Evolutionary conservation across 1,140 invertebrate species (phyloP).

Genomic region (Calycopis cecrops): DNA sequence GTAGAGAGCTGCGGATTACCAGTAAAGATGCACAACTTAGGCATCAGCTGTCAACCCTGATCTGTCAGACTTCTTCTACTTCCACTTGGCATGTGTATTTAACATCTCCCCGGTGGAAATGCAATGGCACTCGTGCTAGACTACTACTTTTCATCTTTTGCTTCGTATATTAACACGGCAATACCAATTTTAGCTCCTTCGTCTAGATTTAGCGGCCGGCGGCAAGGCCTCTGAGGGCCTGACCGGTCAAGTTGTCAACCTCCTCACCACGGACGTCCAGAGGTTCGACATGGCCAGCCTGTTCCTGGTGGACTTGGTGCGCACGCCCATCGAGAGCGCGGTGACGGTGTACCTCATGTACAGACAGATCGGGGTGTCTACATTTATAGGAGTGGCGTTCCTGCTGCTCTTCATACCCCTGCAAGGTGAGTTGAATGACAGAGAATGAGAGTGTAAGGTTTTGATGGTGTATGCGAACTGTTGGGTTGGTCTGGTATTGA

Average conservation of each 20-base stretch:
- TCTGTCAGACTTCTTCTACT: no score
- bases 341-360: constrained; percentile 86
- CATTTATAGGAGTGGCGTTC: constrained; percentile 84
- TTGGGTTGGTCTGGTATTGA: no score
- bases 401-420: constrained; percentile 88
- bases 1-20: no score
- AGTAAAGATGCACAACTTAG: no score
- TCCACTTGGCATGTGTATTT: no score
- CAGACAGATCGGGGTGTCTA: constrained; percentile 80
- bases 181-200: constrained; percentile 56
- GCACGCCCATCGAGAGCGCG: constrained; percentile 84
- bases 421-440: constrained; percentile 76
- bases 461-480: no score
- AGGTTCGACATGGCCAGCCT: constrained; percentile 81
- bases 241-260: constrained; percentile 90
- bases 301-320: constrained; percentile 81
- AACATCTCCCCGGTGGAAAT: no score
- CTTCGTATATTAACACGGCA: no score
- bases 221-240: constrained; percentile 85
- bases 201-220: constrained; percentile 52
- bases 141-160: no score
- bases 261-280: constrained; percentile 90
- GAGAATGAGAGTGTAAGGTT: no score
- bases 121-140: no score
- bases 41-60: no score